A percentile compares a stretch with the other conserved stretches of the same genome.
These are phyloP conservation scores for Strongylocentrotus purpuratus DNA, from an alignment of 35 echinoderm and acorn worm genomes.

Conservation along the genomic window DNA sequence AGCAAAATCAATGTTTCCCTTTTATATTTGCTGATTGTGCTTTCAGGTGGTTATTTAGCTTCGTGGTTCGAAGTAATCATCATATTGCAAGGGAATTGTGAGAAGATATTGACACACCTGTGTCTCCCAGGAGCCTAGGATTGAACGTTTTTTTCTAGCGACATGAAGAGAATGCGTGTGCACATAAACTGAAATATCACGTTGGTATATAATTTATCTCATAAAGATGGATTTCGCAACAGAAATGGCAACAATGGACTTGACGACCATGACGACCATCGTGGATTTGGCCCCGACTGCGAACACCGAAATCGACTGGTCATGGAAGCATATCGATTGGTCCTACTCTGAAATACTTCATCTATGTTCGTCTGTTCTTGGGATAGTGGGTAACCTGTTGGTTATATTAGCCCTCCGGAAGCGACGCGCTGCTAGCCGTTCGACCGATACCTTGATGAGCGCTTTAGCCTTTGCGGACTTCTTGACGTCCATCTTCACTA, in stretches of 20 bases:
- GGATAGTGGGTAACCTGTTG: constrained; percentile 20
- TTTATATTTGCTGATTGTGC: no score
- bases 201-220: no score
- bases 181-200: no score
- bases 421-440: not conserved
- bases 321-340: not conserved
- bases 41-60: no score
- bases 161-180: no score
- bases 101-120: no score
- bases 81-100: no score
- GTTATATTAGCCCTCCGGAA: not conserved
- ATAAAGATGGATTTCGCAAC: not conserved
- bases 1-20: no score
- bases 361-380: not conserved
- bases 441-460: constrained; percentile 27
- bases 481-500: constrained; percentile 4
- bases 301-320: not conserved
- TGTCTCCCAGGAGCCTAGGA: no score
- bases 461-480: constrained; percentile 24
- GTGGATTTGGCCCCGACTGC: not conserved
- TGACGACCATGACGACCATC: not conserved
- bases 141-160: no score
- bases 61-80: no score
- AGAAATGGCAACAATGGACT: not conserved
- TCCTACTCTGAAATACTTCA: not conserved